A percentile compares a stretch with the other conserved stretches of the same genome.
Conservation (phyloP, 2,797 vertebrate species). For the Clarias laeviceps region DNA sequence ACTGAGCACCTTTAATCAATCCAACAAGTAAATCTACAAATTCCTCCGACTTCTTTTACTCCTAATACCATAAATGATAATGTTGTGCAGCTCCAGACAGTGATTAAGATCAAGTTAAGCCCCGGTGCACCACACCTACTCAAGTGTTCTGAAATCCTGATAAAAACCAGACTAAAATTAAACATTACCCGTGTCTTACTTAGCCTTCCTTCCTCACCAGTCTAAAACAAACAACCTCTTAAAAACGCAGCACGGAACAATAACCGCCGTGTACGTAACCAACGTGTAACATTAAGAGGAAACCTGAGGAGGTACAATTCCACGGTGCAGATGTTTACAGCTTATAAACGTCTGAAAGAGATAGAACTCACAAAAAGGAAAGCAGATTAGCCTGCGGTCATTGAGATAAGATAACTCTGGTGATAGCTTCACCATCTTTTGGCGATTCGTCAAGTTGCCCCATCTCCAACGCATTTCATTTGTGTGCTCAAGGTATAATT, state of each 20-base stretch:
- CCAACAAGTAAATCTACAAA: background rate
- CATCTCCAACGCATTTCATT: slow-evolving; percentile 54
- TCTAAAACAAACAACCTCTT: slow-evolving; percentile 62
- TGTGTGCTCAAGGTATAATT: slow-evolving; percentile 67
- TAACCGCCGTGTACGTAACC: slow-evolving; percentile 38
- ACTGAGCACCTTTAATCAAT: background rate
- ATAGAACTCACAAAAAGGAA: background rate
- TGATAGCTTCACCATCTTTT: background rate
- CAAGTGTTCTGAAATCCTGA: slow-evolving; percentile 59
- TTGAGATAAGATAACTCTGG: background rate
- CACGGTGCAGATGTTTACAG: slow-evolving; percentile 14
- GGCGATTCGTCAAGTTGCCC: background rate
- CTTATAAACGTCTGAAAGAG: background rate
- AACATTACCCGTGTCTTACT: slow-evolving; percentile 66
- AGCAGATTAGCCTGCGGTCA: slow-evolving; percentile 8
- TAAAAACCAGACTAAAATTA: slow-evolving; percentile 70
- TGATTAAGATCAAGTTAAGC: slow-evolving; percentile 66
- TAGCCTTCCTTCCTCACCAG: slow-evolving; percentile 59
- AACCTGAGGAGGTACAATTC: slow-evolving; percentile 10
- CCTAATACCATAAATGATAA: background rate
- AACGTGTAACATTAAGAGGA: slow-evolving; percentile 27
- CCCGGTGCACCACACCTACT: slow-evolving; percentile 66
- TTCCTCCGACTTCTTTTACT: background rate
- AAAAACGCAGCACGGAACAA: slow-evolving; percentile 56
- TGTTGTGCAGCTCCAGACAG: slow-evolving; percentile 49